phyloP scores from a whole-genome alignment of 2,797 vertebrate species.

The Mustela erminea region DNA sequence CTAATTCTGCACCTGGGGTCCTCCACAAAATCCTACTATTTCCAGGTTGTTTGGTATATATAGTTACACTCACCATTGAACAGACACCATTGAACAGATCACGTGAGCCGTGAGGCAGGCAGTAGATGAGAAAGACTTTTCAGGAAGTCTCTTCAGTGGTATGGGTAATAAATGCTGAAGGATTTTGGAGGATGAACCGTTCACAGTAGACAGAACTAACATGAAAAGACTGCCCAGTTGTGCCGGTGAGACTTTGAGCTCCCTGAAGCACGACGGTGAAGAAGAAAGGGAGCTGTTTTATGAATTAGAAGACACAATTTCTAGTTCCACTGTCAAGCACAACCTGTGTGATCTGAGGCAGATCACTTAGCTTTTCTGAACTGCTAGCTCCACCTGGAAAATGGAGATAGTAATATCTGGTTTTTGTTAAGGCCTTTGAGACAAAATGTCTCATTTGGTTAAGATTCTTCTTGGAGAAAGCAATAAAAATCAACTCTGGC shows the following conservation, averaged over 20 bases:
- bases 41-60: not conserved
- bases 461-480: constrained; percentile 1
- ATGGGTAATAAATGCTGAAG: not conserved
- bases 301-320: not conserved
- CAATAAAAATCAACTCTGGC: not conserved
- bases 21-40: not conserved
- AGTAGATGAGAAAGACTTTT: not conserved
- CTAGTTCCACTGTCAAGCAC: not conserved
- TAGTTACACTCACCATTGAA: not conserved
- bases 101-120: not conserved
- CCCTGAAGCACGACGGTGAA: not conserved
- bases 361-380: not conserved
- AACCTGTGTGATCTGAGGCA: not conserved
- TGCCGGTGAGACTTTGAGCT: not conserved
- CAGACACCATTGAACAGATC: not conserved
- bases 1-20: not conserved
- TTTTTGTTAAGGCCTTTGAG: constrained; percentile 1
- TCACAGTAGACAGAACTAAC: not conserved
- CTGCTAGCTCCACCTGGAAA: not conserved
- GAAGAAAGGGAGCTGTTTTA: not conserved
- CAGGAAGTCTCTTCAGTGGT: not conserved
- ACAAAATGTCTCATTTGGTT: not conserved
- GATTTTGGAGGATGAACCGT: not conserved
- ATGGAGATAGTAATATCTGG: not conserved
- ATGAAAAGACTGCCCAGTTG: not conserved